A percentile compares a stretch with the other conserved stretches of the same genome.
phyloP scores from a whole-genome alignment of 37 sponge, comb jelly and placozoan genomes.

The Geodia barretti region DNA sequence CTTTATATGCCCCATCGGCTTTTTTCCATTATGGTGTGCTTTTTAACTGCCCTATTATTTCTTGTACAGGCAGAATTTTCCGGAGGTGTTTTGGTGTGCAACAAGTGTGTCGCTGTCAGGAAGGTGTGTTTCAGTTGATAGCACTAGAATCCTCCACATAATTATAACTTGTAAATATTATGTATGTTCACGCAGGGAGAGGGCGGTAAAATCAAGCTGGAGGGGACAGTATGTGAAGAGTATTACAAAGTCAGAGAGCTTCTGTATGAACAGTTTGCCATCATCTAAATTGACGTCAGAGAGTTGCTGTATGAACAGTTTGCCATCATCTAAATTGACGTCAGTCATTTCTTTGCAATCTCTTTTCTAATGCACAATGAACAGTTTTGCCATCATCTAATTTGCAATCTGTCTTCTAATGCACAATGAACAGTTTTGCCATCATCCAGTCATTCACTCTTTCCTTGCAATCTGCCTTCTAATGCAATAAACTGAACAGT shows the following conservation, averaged over 20 bases:
- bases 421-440: conserved; percentile 95
- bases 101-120: conserved; percentile 81
- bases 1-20: too few species aligned
- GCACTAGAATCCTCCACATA: too few species aligned
- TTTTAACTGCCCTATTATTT: too few species aligned
- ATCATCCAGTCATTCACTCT: too few species aligned
- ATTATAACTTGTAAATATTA: neutral
- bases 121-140: too few species aligned
- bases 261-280: conserved; percentile 97
- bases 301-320: conserved; percentile 93
- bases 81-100: conserved; percentile 97
- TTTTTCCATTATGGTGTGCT: too few species aligned
- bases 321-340: conserved; percentile 93
- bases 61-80: conserved; percentile 90
- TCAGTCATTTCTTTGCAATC: conserved; percentile 74
- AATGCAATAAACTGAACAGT: too few species aligned
- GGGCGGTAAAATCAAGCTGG: conserved; percentile 83
- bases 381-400: conserved; percentile 98
- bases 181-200: conserved; percentile 63
- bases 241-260: conserved; percentile 90
- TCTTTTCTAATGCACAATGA: conserved; percentile 67
- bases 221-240: conserved; percentile 94
- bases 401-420: conserved; percentile 12
- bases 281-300: conserved; percentile 88
- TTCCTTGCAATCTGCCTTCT: too few species aligned